phyloP scores from a whole-genome alignment of 2,888 invertebrate species.

The Perdita meconis region DNA sequence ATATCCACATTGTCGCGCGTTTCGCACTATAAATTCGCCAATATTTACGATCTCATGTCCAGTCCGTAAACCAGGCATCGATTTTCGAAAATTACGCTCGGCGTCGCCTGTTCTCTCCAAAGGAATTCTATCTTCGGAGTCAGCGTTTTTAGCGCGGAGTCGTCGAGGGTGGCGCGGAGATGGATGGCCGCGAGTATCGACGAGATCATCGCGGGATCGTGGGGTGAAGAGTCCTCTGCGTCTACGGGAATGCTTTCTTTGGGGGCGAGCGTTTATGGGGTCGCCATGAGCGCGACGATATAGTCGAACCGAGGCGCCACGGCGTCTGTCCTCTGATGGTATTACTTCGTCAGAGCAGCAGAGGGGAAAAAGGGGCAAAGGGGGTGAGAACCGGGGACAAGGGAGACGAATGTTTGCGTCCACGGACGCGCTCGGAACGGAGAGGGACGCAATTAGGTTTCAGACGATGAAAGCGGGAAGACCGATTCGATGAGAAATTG shows the following conservation, averaged over 20 bases:
- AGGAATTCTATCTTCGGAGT: background rate
- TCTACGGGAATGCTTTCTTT: slow-evolving; percentile 48
- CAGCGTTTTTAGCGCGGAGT: slow-evolving; percentile 15
- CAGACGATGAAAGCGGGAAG: slow-evolving; percentile 37
- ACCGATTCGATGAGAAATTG: slow-evolving; percentile 54
- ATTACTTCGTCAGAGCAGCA: slow-evolving; percentile 37
- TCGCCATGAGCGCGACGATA: slow-evolving; percentile 4
- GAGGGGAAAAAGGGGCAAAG: background rate
- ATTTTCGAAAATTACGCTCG: slow-evolving; percentile 34
- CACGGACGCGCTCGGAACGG: background rate
- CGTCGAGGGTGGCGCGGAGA: slow-evolving; percentile 32
- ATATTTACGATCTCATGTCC: slow-evolving; percentile 45
- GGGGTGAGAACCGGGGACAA: background rate
- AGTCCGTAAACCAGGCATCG: slow-evolving; percentile 31
- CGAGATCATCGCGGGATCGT: slow-evolving; percentile 55
- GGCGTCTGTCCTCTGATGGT: slow-evolving; percentile 66
- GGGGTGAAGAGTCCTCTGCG: slow-evolving; percentile 50
- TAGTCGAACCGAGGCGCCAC: slow-evolving; percentile 71
- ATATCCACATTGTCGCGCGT: slow-evolving; percentile 24
- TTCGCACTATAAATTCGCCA: slow-evolving; percentile 31
- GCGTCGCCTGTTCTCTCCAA: background rate
- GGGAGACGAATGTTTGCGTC: slow-evolving; percentile 43
- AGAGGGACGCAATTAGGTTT: slow-evolving; percentile 42
- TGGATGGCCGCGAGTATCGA: slow-evolving; percentile 48
- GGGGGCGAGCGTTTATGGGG: slow-evolving; percentile 38